These are phyloP conservation scores for Premnoplex brunnescens DNA, from an alignment of 2,797 vertebrate genomes.

Conservation along the genomic window DNA sequence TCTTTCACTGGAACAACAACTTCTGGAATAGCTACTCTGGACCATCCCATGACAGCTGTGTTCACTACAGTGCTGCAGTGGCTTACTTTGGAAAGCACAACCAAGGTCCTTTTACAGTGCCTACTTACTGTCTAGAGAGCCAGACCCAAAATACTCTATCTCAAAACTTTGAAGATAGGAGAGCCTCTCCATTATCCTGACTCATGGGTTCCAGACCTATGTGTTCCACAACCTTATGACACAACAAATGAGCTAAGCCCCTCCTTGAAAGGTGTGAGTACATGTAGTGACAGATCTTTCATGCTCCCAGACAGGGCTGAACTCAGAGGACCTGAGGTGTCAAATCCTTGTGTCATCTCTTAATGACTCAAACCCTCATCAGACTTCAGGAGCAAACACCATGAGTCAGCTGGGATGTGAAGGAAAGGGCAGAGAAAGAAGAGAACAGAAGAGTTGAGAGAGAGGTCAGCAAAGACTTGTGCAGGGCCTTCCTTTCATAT, in stretches of 20 bases:
- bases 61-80: fast-evolving
- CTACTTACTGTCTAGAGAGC: not conserved
- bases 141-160: not conserved
- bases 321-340: not conserved
- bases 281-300: not conserved
- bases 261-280: not conserved
- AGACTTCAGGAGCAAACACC: not conserved
- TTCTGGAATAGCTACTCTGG: not conserved
- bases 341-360: not conserved
- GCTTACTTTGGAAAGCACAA: not conserved
- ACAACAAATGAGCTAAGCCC: not conserved
- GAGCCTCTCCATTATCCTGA: not conserved
- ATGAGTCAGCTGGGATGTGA: not conserved
- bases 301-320: not conserved
- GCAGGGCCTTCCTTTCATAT: not conserved
- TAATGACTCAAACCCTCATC: constrained; percentile 9
- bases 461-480: not conserved
- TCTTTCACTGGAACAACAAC: not conserved
- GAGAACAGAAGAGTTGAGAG: not conserved
- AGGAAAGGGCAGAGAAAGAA: not conserved
- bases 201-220: not conserved
- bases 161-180: not conserved
- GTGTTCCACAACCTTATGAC: not conserved
- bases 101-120: not conserved
- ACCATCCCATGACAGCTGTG: not conserved